Base-by-base conservation (phyloP, 30 jellyfish, hydroid and myxozoan genomes). In the Pseudorhiza aurosa region DNA sequence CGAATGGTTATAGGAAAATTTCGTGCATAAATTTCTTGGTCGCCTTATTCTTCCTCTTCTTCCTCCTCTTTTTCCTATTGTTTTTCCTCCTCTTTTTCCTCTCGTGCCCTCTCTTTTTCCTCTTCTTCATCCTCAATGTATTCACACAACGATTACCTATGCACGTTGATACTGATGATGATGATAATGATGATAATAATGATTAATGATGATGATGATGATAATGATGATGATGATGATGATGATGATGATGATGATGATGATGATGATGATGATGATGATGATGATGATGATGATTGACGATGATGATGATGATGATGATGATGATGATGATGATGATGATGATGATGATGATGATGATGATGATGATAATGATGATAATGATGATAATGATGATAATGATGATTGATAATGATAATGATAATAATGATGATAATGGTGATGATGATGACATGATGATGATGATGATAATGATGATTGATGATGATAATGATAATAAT, bases 341-440 rank as follows among this genome's bases (percentile, higher is more conserved):
- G 0, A 7, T 15, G 25, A 47, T 47, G 25, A 5, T 15, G 0
- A 15, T 47, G 62, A 47, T 15, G 62, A 47, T 47, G 62, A 47
- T 15, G 62, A 47, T 47, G 62, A 47, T 47, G 62, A 47, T 47
- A 27, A 47, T 47, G 62, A 47, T 47, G 62, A 47, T 15, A 27
- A 47, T 47, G 62, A 47, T 15, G 62, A 47, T 47, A 27, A 47
- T 15, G 62, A 47, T 47, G 62, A 47, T 5, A 27, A 47, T 47
- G 62, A 47, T 15, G 62, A 47, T 47, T 47, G 62, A 47, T 47
- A 27, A 47, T 47, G 62, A 47, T 15, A n/a, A 15, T 47, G 62
- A 15, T 15, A 27, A 47, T 47, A 27, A 47, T 15, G 62, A 47
- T 47, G 62, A 47, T 47, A 27, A 47, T 47, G 62, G 18, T 15